These are phyloP conservation scores for Engystomops pustulosus DNA, from an alignment of 2,113 vertebrate species.

Conservation along the genomic window DNA sequence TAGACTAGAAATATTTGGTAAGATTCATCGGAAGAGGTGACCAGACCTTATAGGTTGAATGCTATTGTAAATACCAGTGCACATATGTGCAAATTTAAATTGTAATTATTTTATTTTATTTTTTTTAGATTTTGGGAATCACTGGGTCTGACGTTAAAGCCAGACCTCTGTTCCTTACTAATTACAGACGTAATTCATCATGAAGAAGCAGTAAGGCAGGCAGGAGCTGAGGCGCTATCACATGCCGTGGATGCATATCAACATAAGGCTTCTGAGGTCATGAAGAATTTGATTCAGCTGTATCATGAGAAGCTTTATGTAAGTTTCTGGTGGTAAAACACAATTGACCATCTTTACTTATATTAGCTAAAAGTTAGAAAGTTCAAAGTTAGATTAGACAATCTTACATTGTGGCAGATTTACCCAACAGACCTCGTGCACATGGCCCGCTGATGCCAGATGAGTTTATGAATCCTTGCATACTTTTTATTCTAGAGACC, in stretches of 20 bases:
- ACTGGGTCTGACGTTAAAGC: slow-evolving; percentile 87
- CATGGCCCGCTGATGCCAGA: too few species aligned
- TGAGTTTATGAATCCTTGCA: neutral
- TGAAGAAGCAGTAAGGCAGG: slow-evolving; percentile 87
- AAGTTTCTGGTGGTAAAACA: slow-evolving; percentile 66
- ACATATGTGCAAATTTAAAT: too few species aligned
- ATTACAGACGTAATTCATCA: slow-evolving; percentile 93
- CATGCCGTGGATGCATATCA: slow-evolving; percentile 85
- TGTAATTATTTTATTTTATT: slow-evolving; percentile 8
- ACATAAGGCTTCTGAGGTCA: slow-evolving; percentile 82
- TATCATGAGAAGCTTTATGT: slow-evolving; percentile 97
- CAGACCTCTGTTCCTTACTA: slow-evolving; percentile 89
- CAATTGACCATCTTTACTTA: too few species aligned
- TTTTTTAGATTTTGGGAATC: slow-evolving; percentile 83
- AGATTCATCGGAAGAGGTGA: too few species aligned
- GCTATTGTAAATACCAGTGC: too few species aligned
- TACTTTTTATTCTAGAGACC: slow-evolving; percentile 79
- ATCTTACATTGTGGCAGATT: too few species aligned
- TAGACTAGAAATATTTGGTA: too few species aligned
- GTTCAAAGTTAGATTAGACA: too few species aligned
- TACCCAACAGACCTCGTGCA: too few species aligned
- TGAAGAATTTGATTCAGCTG: slow-evolving; percentile 87
- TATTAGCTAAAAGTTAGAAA: too few species aligned
- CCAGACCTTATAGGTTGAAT: too few species aligned
- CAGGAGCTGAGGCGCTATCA: slow-evolving; percentile 90